phyloP scores from a whole-genome alignment of 37 sponge, comb jelly and placozoan species.

The Oscarella lobularis region DNA sequence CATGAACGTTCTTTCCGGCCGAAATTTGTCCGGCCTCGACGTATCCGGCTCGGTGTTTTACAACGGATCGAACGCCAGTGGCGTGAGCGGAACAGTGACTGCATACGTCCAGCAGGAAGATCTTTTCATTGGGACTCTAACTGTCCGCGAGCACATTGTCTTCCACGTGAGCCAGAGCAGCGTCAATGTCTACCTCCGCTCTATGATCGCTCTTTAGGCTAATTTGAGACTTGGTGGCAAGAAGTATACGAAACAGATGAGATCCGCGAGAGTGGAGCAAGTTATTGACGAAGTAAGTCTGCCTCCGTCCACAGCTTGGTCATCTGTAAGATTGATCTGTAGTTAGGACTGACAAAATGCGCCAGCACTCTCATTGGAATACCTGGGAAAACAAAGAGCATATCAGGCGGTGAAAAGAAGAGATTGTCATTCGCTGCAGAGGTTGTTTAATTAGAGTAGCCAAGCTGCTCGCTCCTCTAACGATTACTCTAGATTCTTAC shows the following conservation, averaged over 20 bases:
- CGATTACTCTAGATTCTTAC: conserved; percentile 23
- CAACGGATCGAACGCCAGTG: neutral
- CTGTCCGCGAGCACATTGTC: conserved; percentile 20
- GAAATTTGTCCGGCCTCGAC: neutral
- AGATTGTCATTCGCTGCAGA: conserved; percentile 35
- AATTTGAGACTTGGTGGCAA: neutral
- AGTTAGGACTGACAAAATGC: conserved; percentile 23
- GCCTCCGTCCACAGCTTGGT: too few species aligned
- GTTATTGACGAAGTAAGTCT: neutral
- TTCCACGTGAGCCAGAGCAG: conserved; percentile 27
- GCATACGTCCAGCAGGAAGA: conserved; percentile 54
- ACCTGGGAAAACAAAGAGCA: conserved; percentile 21
- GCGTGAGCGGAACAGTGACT: neutral
- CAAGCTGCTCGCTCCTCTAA: too few species aligned
- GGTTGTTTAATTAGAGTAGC: too few species aligned
- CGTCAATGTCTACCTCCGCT: too few species aligned
- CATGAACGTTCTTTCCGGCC: neutral
- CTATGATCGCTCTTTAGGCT: too few species aligned
- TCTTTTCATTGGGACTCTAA: conserved; percentile 34
- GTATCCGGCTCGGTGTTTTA: neutral
- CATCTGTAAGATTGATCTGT: too few species aligned
- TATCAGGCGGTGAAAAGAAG: conserved; percentile 40
- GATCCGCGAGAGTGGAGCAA: neutral
- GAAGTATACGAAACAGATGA: neutral
- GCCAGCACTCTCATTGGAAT: conserved; percentile 20